Base-by-base conservation (phyloP, 1,140 invertebrate genomes). In the Gryon sp. region DNA sequence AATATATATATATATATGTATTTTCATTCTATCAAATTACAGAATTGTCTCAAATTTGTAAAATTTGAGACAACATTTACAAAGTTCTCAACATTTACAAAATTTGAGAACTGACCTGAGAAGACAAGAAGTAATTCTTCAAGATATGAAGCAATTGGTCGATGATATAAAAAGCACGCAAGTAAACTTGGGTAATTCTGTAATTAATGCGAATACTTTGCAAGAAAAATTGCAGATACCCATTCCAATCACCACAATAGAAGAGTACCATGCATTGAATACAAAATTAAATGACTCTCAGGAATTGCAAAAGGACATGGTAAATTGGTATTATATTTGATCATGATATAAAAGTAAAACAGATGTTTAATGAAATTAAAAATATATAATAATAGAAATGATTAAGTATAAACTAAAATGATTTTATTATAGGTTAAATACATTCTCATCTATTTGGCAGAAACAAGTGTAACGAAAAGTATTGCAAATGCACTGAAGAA, bases 401-500 rank as follows among this genome's bases (percentile, higher is more conserved):
- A n/a, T n/a, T n/a, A n/a, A n/a, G n/a, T n/a, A n/a, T n/a, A n/a
- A n/a, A n/a, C n/a, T n/a, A n/a, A n/a, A n/a, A n/a, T n/a, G n/a
- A 7, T 43, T 43, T 43, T 12, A 11, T 41, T 20, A n/a, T 12
- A 12, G 19, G 14, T 43, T 4, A 22, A 43, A 12, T 43, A 43
- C 19, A 22, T 43, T 2, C 2, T 50, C 2, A 50, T 50, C 1
- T 34, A 19, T 12, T 24, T 50, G 12, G 16, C 12, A 1, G 46
- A 50, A 3, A 20, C 5, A 5, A 50, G 14, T 7, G 20, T 34
- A 6, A 11, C 46, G 6, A 50, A 20, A 12, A 50, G 46, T 9
- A 50, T 50, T 20, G 2, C 28, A 0, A 34, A 50, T 20, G 26
- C 14, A 15, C 8, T 50, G 0, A 50, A 50, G 34, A 32, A 50